Evolutionary conservation across 2,113 vertebrate species (phyloP), one percentile per base, ranked within the genome.

Genomic region (Helogale parvula): DNA sequence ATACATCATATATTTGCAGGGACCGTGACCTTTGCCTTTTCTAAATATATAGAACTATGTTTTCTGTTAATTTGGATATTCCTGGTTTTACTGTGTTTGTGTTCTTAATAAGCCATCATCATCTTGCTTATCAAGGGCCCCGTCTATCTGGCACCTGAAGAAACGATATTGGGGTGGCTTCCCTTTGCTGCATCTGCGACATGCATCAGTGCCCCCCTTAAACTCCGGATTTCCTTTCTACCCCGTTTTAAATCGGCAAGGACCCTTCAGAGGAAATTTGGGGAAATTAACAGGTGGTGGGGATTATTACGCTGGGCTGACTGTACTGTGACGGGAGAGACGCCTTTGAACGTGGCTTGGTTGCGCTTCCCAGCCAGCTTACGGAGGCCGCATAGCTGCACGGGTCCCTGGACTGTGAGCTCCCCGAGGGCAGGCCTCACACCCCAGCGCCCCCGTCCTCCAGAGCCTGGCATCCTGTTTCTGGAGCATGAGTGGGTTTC

Each of bases 331-430:
- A 1, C 2, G 47, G 21, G 31, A 27, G 63, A 23, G 21, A 23
- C 12, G 31, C 7, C 23, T 0, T 16, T 7, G 69, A 33, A 2
- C 1, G 1, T 0, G 35, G 60, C 5, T 1, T 7, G 5, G 0
- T 23, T 0, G 63, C 4, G 1, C 31, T 16, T 31, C 41, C 47
- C 12, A 5, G 33, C 72, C 69, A 8, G 69, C 77, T 16, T 15
- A 12, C 0, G 7, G 29, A 0, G 8, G 38, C 74, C 2, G 0
- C 5, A 17, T 8, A 38, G 60, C 5, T 0, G 45, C 25, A 9
- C 0, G 0, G 5, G 31, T 31, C 14, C 45, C 50, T 5, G 13
- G 85, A 6, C 60, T 0, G 1, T 3, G 29, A 15, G 69, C 13
- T n/a, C 33, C 79, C 5, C 1, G 0, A n/a, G 79, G 84, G 23